Evolutionary conservation across 2,797 vertebrate genomes (phyloP).

Genomic region (Microctenopoma lineatum): DNA sequence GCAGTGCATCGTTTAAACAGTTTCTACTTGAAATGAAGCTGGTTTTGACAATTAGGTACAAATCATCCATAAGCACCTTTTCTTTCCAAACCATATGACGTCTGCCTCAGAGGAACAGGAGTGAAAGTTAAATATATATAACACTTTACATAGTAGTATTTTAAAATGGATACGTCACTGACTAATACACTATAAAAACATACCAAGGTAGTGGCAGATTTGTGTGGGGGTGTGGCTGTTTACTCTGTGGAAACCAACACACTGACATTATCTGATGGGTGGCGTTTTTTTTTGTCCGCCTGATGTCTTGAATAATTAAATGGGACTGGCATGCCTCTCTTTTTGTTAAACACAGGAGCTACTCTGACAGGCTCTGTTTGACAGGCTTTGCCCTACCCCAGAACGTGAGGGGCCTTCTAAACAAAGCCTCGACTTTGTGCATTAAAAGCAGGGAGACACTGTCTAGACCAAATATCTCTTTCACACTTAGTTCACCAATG

Average conservation of each 20-base stretch:
- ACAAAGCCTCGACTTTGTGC: slow-evolving; percentile 56
- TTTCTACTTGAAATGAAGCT: no score
- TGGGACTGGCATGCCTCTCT: slow-evolving; percentile 55
- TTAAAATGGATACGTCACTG: slow-evolving; percentile 1
- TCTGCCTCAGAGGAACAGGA: neutral
- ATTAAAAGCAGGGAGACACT: slow-evolving; percentile 59
- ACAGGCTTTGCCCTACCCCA: slow-evolving; percentile 61
- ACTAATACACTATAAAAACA: slow-evolving; percentile 17
- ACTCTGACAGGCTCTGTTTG: slow-evolving; percentile 68
- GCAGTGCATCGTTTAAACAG: no score
- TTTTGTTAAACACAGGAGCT: slow-evolving; percentile 68
- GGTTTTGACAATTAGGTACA: no score
- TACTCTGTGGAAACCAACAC: slow-evolving; percentile 58
- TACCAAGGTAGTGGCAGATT: slow-evolving; percentile 62
- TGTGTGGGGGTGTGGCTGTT: slow-evolving; percentile 73
- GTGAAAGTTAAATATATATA: neutral
- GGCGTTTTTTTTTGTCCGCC: slow-evolving; percentile 54
- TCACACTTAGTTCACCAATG: slow-evolving; percentile 59
- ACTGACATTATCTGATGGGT: slow-evolving; percentile 71
- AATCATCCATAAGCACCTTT: no score
- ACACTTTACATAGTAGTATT: slow-evolving; percentile 30
- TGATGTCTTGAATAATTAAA: slow-evolving; percentile 80
- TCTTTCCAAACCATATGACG: no score
- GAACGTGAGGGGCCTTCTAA: slow-evolving; percentile 68
- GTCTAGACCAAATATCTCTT: slow-evolving; percentile 67